phyloP scores from a whole-genome alignment of 2,888 invertebrate genomes.

The Corythucha ciliata region DNA sequence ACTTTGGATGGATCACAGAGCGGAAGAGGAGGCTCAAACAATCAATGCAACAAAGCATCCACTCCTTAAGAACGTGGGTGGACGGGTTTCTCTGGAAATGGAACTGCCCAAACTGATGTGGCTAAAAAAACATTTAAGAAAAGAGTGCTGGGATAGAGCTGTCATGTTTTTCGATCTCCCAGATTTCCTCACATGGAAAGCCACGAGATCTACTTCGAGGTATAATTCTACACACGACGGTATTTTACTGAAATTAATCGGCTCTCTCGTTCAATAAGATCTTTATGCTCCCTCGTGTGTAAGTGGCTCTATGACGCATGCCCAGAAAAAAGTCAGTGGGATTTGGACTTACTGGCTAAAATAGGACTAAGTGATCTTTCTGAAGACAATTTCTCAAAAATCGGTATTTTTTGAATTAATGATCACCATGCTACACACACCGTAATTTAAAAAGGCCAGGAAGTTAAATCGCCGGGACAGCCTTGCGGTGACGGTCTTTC shows the following conservation, averaged over 20 bases:
- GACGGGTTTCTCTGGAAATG: slow-evolving; percentile 93
- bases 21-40: slow-evolving; percentile 62
- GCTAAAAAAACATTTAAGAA: slow-evolving; percentile 64
- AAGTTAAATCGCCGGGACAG: slow-evolving; percentile 61
- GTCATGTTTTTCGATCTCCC: slow-evolving; percentile 82
- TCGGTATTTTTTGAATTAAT: slow-evolving; percentile 46
- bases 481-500: slow-evolving; percentile 57
- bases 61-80: slow-evolving; percentile 77
- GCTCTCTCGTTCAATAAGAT: too few species aligned
- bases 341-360: slow-evolving; percentile 55
- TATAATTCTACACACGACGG: too few species aligned
- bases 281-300: slow-evolving; percentile 83
- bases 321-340: slow-evolving; percentile 57
- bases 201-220: slow-evolving; percentile 53
- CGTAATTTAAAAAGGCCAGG: slow-evolving; percentile 40
- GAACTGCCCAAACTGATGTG: slow-evolving; percentile 88
- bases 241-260: too few species aligned
- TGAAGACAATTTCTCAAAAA: slow-evolving; percentile 55
- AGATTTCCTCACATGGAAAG: slow-evolving; percentile 88
- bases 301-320: slow-evolving; percentile 79
- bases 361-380: slow-evolving; percentile 68
- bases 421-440: slow-evolving; percentile 7
- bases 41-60: slow-evolving; percentile 70
- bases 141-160: slow-evolving; percentile 54
- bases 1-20: slow-evolving; percentile 90